Percentiles rank a stretch among this genome's conserved stretches.
Evolutionary conservation across 2,113 vertebrate species (phyloP).

Genomic region (Parotia lawesii): DNA sequence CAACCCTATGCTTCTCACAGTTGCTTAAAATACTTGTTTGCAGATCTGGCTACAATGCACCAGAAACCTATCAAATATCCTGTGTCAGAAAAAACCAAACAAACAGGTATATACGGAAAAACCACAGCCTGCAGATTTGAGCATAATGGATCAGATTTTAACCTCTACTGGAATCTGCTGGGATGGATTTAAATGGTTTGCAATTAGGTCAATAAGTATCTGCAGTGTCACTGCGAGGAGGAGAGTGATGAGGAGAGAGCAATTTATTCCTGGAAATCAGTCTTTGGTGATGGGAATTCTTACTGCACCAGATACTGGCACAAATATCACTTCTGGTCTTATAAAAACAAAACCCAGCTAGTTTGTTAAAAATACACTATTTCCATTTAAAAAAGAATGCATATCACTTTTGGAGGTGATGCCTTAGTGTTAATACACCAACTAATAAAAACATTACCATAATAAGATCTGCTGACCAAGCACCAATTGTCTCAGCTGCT

Average conservation of each 20-base stretch:
- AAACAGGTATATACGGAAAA: background rate
- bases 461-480: slow-evolving; percentile 32
- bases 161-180: background rate
- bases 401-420: background rate
- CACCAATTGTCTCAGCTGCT: background rate
- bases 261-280: background rate
- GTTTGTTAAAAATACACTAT: background rate
- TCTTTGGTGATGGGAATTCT: background rate
- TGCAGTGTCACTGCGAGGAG: background rate
- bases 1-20: background rate
- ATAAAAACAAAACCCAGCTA: background rate
- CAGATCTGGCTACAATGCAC: background rate
- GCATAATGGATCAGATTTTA: background rate
- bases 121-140: background rate
- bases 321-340: background rate
- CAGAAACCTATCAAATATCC: background rate
- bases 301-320: background rate
- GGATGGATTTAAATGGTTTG: background rate
- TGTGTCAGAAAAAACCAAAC: background rate
- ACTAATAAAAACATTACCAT: background rate
- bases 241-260: background rate
- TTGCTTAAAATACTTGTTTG: background rate
- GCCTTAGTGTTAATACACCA: background rate
- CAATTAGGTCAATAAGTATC: background rate
- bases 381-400: background rate